Evolutionary conservation across 2,888 invertebrate genomes (phyloP).

Genomic region (Oscheius sp.): DNA sequence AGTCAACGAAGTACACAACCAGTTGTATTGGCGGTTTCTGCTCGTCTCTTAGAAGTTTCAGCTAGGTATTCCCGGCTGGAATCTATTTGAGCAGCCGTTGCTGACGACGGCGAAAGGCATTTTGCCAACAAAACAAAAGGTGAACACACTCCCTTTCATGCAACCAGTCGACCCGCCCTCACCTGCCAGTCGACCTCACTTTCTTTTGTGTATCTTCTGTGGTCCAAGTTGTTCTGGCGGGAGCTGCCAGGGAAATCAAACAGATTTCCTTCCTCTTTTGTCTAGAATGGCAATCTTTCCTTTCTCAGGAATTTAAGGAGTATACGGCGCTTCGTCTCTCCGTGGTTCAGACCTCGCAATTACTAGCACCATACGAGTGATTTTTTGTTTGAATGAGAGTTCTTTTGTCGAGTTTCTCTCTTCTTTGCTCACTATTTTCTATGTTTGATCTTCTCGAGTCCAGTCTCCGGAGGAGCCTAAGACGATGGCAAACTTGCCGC

Average conservation of each 20-base stretch:
- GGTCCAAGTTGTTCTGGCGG: background rate
- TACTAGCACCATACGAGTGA: conserved; percentile 8
- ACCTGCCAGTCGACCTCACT: background rate
- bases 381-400: conserved; percentile 23
- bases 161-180: background rate
- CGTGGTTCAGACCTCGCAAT: background rate
- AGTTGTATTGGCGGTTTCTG: no score
- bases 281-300: no score
- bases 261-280: background rate
- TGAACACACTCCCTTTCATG: conserved; percentile 22
- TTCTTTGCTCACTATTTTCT: conserved; percentile 28
- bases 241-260: background rate
- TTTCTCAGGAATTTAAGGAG: background rate
- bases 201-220: background rate
- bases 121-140: conserved; percentile 36
- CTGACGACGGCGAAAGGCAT: conserved; percentile 34
- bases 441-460: conserved; percentile 34
- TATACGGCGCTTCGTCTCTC: background rate
- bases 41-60: background rate
- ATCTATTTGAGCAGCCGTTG: conserved; percentile 29
- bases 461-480: conserved; percentile 34
- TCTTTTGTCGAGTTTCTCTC: conserved; percentile 29
- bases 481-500: conserved; percentile 35
- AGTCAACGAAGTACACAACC: background rate
- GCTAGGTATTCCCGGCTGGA: background rate